Base-by-base conservation (phyloP, 2,113 vertebrate genomes). In the Gobiocypris rarus region DNA sequence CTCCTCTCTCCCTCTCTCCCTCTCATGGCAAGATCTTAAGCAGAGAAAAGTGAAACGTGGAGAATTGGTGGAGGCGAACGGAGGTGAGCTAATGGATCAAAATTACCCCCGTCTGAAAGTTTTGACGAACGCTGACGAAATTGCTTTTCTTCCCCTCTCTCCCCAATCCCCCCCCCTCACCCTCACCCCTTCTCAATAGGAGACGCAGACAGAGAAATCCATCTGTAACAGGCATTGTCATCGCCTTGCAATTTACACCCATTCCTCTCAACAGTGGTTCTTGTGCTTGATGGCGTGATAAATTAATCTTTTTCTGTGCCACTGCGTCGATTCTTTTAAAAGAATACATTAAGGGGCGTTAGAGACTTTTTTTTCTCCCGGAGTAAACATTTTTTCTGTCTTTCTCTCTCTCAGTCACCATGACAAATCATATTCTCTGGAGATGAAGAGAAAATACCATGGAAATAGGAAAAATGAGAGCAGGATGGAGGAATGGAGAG, bases 261-360 rank as follows among this genome's bases (percentile, higher is more conserved):
- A 92, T 94, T 93, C 90, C 90, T 94, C 93, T 94, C 90, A 89
- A 91, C 92, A 91, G 92, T 93, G 90, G 91, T 94, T 94, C 93
- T 93, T 93, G 93, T 95, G 94, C 93, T 93, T 94, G 93, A 94
- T 94, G 93, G 92, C 91, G 93, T 95, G 94, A 95, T 94, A 94
- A 95, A 95, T 94, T 94, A 94, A 95, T 94, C 90, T 95, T 94
- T 94, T 94, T 94, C 94, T 89, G 74, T 93, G 93, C 94, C 93
- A 93, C 92, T 93, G 93, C 94, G 86, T 93, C 94, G 87, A 93
- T 94, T 94, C 92, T 94, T 94, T 94, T 94, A 94, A 94, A 93
- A 94, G 92, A 94, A 94, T 93, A 93, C 93, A 95, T 95, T 94
- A 94, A 92, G 91, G 92, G 91, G 88, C 88, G 87, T 94, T 91